Percentiles rank a stretch among this genome's conserved stretches.
Conservation (phyloP, 2,113 vertebrate genomes). For the Madoqua kirkii region DNA sequence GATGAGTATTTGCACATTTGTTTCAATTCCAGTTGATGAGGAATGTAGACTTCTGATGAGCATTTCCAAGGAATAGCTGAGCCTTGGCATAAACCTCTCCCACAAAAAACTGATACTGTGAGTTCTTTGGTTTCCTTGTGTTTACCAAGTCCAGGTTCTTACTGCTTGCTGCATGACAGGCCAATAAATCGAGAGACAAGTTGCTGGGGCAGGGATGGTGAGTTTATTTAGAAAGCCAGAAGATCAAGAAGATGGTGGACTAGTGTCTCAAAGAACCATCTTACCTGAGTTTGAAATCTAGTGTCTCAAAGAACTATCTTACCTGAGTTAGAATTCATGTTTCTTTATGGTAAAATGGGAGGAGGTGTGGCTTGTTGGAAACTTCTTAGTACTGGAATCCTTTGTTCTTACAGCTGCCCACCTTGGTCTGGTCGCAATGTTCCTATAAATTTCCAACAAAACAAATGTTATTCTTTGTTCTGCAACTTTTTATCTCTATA, state of each 20-base stretch:
- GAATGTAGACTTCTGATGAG: neutral
- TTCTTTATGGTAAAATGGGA: neutral
- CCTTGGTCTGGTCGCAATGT: neutral
- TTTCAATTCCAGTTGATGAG: neutral
- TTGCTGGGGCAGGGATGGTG: neutral
- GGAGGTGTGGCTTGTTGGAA: neutral
- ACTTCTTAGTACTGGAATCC: neutral
- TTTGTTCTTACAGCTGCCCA: neutral
- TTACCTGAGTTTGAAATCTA: neutral
- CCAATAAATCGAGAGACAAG: neutral
- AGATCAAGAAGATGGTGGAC: neutral
- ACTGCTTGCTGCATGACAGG: neutral
- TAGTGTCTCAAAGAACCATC: neutral
- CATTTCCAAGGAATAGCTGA: neutral
- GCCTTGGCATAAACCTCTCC: too few species aligned
- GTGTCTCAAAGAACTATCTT: neutral
- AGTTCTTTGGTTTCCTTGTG: neutral
- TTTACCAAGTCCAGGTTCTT: neutral
- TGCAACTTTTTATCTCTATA: neutral
- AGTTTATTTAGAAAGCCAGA: neutral
- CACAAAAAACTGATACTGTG: neutral
- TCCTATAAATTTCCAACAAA: neutral
- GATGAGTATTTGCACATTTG: neutral
- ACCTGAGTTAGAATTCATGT: neutral
- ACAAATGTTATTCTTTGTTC: neutral